phyloP scores from a whole-genome alignment of 2,113 vertebrate species.

The Zingel zingel region DNA sequence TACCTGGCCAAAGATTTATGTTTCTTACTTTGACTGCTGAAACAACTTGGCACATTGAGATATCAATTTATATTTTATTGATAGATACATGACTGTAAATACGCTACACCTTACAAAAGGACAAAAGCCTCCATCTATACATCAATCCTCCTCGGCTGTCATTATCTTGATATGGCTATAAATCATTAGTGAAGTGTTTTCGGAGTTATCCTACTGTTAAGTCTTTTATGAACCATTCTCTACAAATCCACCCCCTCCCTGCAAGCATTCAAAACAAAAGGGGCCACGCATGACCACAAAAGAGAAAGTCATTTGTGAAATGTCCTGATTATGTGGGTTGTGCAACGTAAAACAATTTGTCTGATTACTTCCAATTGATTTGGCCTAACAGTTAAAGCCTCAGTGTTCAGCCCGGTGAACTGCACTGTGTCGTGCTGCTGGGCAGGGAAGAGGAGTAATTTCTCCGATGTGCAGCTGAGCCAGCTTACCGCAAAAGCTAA shows the following conservation, averaged over 20 bases:
- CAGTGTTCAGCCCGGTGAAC: slow-evolving; percentile 56
- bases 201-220: slow-evolving; percentile 72
- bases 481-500: slow-evolving; percentile 83
- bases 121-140: slow-evolving; percentile 42
- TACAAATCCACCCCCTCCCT: slow-evolving; percentile 58
- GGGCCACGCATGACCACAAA: slow-evolving; percentile 73
- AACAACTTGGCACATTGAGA: slow-evolving; percentile 25
- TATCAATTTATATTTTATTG: slow-evolving; percentile 53
- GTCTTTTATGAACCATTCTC: slow-evolving; percentile 70
- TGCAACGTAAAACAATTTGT: slow-evolving; percentile 87
- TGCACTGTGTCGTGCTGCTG: slow-evolving; percentile 61
- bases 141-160: slow-evolving; percentile 50
- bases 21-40: slow-evolving; percentile 27
- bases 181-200: slow-evolving; percentile 74
- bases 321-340: slow-evolving; percentile 86
- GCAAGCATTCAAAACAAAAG: slow-evolving; percentile 67
- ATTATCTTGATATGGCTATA: slow-evolving; percentile 68
- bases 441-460: slow-evolving; percentile 79
- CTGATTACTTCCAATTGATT: slow-evolving; percentile 89
- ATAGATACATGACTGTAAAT: slow-evolving; percentile 51
- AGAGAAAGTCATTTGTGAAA: slow-evolving; percentile 85
- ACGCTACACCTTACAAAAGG: slow-evolving; percentile 35
- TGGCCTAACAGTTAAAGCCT: slow-evolving; percentile 79
- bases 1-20: slow-evolving; percentile 46
- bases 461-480: slow-evolving; percentile 83